Evolutionary conservation across 2,113 vertebrate species (phyloP).

Genomic region (Dicaeum eximium): DNA sequence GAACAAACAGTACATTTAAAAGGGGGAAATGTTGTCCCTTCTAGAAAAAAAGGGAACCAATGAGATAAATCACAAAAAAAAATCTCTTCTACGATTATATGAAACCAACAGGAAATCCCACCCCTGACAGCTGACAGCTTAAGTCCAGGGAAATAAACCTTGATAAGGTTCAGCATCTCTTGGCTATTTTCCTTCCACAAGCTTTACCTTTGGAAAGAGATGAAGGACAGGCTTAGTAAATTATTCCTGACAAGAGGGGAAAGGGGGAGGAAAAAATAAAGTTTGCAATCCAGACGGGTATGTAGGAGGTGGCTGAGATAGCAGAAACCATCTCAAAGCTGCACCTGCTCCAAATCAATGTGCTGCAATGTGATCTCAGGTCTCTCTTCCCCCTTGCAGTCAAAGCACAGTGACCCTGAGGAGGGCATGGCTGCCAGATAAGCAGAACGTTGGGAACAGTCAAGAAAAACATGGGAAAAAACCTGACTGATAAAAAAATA

Average conservation of each 20-base stretch:
- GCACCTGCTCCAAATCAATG: conserved; percentile 44
- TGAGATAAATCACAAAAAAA: background rate
- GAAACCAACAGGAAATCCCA: background rate
- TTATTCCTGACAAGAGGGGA: conserved; percentile 45
- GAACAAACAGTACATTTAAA: background rate
- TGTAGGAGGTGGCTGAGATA: conserved; percentile 56
- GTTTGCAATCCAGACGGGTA: conserved; percentile 45
- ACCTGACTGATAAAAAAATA: background rate
- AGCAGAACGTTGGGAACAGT: background rate
- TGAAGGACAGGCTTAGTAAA: conserved; percentile 51
- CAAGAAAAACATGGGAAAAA: background rate
- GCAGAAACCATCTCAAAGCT: conserved; percentile 25
- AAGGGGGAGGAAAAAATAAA: background rate
- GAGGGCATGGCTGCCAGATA: background rate
- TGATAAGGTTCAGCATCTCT: conserved; percentile 1
- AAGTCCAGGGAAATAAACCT: background rate
- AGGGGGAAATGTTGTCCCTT: background rate
- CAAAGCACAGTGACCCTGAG: background rate
- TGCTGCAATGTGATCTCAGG: conserved; percentile 7
- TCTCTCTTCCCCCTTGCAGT: background rate
- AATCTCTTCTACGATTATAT: background rate
- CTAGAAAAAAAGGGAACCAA: background rate
- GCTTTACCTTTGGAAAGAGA: conserved; percentile 36
- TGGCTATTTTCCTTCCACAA: background rate
- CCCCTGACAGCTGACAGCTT: background rate